Percentiles rank a stretch among this genome's conserved stretches.
phyloP scores from a whole-genome alignment of 1,140 invertebrate genomes.

The Pemphigus obesinymphae region DNA sequence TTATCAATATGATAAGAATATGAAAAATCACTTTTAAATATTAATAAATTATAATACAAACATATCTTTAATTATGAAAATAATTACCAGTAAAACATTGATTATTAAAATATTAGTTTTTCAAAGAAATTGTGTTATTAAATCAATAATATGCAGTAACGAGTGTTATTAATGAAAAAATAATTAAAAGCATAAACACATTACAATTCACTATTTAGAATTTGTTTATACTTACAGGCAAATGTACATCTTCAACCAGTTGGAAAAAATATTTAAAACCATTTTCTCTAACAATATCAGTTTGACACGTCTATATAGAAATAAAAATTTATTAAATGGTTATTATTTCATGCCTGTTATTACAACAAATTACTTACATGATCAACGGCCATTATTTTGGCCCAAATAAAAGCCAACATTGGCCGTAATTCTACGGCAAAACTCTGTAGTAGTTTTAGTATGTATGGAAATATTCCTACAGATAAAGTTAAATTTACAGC shows the following conservation, averaged over 20 bases:
- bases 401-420: slow-evolving; percentile 96
- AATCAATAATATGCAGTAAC: no score
- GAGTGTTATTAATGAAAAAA: no score
- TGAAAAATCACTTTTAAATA: no score
- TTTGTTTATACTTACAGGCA: slow-evolving; percentile 64
- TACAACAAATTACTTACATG: slow-evolving; percentile 62
- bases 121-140: background rate
- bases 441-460: slow-evolving; percentile 91
- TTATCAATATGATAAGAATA: no score
- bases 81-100: no score
- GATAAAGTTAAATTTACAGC: slow-evolving; percentile 93
- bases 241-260: slow-evolving; percentile 76
- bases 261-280: slow-evolving; percentile 92
- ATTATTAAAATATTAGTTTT: no score
- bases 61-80: no score
- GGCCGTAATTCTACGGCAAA: slow-evolving; percentile 86
- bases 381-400: slow-evolving; percentile 96
- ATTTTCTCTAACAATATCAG: slow-evolving; percentile 90
- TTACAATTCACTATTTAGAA: background rate
- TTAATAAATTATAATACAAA: no score
- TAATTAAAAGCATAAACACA: background rate
- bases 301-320: slow-evolving; percentile 75
- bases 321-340: background rate
- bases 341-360: background rate
- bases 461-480: slow-evolving; percentile 98